Percentiles rank a stretch among this genome's conserved stretches.
These are phyloP conservation scores for Temnothorax curvispinosus DNA, from an alignment of 1,140 invertebrate genomes.

Conservation along the genomic window DNA sequence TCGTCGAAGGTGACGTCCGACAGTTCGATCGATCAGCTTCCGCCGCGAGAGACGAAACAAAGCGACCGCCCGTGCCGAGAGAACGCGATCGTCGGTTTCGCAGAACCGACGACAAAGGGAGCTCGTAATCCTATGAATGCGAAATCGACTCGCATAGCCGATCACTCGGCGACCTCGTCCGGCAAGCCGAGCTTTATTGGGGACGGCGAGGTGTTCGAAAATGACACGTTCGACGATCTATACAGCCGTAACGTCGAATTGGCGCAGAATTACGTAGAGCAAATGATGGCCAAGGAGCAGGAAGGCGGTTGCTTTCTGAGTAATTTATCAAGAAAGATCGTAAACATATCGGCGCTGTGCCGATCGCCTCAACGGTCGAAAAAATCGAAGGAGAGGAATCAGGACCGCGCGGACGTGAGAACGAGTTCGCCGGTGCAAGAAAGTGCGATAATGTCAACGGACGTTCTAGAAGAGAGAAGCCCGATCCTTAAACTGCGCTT, in stretches of 20 bases:
- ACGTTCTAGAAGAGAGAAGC: background rate
- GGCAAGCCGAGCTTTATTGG: background rate
- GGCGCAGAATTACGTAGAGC: background rate
- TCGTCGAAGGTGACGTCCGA: background rate
- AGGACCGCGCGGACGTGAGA: too few species aligned
- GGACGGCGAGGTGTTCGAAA: background rate
- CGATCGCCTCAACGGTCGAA: background rate
- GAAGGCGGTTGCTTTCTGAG: background rate
- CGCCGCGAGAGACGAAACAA: background rate
- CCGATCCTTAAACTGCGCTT: background rate
- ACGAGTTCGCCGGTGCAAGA: background rate
- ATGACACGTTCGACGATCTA: background rate
- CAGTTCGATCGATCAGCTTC: constrained; percentile 3
- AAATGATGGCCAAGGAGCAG: background rate
- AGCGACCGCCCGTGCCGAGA: background rate
- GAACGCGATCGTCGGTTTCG: background rate
- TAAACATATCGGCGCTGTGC: background rate
- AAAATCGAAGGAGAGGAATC: background rate
- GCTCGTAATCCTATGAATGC: background rate
- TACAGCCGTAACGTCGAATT: background rate
- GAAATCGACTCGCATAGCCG: background rate
- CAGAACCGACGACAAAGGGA: background rate
- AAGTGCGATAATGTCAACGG: too few species aligned
- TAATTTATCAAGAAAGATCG: background rate
- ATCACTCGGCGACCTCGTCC: background rate